Evolutionary conservation across 2,113 vertebrate species (phyloP).

Genomic region (Climacteris rufus): DNA sequence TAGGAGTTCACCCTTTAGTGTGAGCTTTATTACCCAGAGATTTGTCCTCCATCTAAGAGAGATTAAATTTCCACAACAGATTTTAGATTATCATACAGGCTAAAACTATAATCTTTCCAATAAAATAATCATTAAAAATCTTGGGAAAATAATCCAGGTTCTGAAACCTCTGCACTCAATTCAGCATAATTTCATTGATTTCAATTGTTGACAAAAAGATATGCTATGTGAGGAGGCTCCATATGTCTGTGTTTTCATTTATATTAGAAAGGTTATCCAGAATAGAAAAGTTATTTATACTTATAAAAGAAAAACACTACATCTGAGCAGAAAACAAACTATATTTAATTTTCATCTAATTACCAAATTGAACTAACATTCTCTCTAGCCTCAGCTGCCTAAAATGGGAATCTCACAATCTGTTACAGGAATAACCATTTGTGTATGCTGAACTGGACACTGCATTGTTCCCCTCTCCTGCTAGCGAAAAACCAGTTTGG

Average conservation of each 20-base stretch:
- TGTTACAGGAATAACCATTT: not conserved
- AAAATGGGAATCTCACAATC: not conserved
- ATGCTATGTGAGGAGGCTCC: not conserved
- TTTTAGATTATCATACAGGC: not conserved
- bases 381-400: not conserved
- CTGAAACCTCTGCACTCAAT: not conserved
- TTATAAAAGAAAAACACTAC: not conserved
- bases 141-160: not conserved
- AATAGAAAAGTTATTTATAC: not conserved
- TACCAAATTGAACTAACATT: not conserved
- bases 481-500: not conserved
- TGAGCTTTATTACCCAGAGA: not conserved
- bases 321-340: not conserved
- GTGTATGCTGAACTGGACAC: not conserved
- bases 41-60: not conserved
- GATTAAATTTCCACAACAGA: not conserved
- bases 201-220: not conserved
- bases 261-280: not conserved
- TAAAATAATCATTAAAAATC: not conserved
- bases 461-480: not conserved
- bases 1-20: not conserved
- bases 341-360: not conserved
- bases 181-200: not conserved
- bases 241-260: not conserved
- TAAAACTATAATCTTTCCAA: not conserved